These are phyloP conservation scores for Marronus borbonicus DNA, from an alignment of 2,888 invertebrate genomes.

Conservation along the genomic window DNA sequence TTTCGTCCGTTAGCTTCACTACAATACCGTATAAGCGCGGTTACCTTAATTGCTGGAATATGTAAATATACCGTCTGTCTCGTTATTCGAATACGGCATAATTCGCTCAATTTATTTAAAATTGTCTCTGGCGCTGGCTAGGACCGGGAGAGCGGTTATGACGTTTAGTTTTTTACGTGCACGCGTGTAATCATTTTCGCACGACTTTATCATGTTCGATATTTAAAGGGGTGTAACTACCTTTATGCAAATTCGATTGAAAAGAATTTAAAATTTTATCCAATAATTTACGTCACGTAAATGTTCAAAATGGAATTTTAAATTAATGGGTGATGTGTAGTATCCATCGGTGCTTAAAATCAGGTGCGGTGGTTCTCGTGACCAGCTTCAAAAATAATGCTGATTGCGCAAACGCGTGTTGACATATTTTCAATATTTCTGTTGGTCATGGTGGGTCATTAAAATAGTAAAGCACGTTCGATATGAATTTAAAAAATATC, in stretches of 20 bases:
- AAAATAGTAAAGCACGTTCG: no score
- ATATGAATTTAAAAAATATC: no score
- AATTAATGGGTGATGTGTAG: no score
- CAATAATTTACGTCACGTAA: no score
- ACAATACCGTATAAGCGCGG: slow-evolving; percentile 57
- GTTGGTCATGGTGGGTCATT: no score
- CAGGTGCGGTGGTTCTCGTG: no score
- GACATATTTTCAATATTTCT: no score
- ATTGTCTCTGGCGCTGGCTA: slow-evolving; percentile 62
- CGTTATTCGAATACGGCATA: slow-evolving; percentile 67
- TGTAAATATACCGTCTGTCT: slow-evolving; percentile 62
- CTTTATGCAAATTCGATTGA: not conserved
- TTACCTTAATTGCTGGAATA: slow-evolving; percentile 68
- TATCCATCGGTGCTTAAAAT: no score
- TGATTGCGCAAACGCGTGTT: no score
- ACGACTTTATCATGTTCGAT: not conserved
- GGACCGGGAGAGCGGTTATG: slow-evolving; percentile 55
- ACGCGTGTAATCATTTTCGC: slow-evolving; percentile 16
- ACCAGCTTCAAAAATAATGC: no score
- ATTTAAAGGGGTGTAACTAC: slow-evolving; percentile 7
- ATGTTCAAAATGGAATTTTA: no score
- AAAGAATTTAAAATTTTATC: not conserved
- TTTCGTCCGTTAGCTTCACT: slow-evolving; percentile 55
- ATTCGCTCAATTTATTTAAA: slow-evolving; percentile 63
- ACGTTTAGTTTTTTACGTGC: no score